These are phyloP conservation scores for Dasypus novemcinctus DNA, from an alignment of 2,113 vertebrate genomes.

Conservation along the genomic window DNA sequence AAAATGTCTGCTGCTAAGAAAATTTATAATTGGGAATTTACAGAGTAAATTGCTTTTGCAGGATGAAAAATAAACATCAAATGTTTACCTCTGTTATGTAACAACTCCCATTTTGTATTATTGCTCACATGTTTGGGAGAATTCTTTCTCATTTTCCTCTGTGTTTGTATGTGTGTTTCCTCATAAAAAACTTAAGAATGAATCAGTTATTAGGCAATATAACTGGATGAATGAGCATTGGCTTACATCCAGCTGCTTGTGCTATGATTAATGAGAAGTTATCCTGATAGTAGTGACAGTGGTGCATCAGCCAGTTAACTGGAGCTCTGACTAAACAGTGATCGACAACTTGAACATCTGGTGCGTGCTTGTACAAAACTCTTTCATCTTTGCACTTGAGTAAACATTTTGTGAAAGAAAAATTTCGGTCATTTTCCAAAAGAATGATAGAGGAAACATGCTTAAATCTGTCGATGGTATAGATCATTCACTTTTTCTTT, in stretches of 20 bases:
- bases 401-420: not conserved
- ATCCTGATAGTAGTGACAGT: not conserved
- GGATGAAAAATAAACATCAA: not conserved
- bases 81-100: not conserved
- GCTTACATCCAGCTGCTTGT: not conserved
- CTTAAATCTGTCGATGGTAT: not conserved
- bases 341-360: not conserved
- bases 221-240: not conserved
- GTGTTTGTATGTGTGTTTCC: not conserved
- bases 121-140: not conserved
- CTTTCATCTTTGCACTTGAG: not conserved
- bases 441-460: not conserved
- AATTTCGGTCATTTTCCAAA: not conserved
- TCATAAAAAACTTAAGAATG: not conserved
- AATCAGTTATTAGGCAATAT: not conserved
- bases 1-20: not conserved
- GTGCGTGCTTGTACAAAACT: not conserved
- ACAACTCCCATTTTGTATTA: not conserved
- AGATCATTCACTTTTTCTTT: not conserved
- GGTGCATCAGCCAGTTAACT: slow-evolving; percentile 35
- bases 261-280: not conserved
- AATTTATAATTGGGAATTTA: not conserved
- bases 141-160: not conserved
- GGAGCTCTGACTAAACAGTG: slow-evolving; percentile 36
- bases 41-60: not conserved